phyloP scores from a whole-genome alignment of 2,113 vertebrate species.

The Calypte anna region DNA sequence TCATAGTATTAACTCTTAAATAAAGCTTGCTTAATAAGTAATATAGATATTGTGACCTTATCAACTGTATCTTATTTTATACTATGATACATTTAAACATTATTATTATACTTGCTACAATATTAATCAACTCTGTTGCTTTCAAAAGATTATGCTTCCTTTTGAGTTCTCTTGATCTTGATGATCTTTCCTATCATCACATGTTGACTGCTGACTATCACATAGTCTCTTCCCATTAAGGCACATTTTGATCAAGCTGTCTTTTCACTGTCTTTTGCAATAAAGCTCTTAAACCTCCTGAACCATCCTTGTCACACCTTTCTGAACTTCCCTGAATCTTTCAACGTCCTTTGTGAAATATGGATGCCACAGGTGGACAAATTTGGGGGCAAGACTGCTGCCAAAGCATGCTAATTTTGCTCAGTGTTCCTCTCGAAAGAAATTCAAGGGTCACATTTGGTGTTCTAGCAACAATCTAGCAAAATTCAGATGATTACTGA shows the following conservation, averaged over 20 bases:
- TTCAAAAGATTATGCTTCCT: neutral
- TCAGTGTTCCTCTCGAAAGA: neutral
- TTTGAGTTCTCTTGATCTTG: neutral
- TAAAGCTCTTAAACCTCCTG: constrained; percentile 15
- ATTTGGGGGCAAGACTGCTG: neutral
- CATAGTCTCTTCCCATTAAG: neutral
- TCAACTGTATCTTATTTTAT: neutral
- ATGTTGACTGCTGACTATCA: neutral
- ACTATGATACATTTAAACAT: neutral
- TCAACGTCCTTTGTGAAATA: constrained; percentile 53
- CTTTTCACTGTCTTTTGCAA: neutral
- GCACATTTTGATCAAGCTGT: neutral
- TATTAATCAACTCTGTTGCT: neutral
- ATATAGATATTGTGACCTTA: neutral
- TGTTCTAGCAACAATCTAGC: neutral
- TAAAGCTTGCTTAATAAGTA: neutral
- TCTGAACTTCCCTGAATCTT: constrained; percentile 11
- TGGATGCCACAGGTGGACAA: constrained; percentile 19
- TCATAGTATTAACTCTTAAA: neutral
- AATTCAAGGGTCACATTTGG: neutral
- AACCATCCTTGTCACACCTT: neutral
- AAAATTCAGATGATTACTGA: neutral
- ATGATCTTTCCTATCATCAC: neutral
- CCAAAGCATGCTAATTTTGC: neutral
- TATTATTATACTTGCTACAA: neutral